Conservation (phyloP, 2,113 vertebrate genomes). For the Semicossyphus pulcher region DNA sequence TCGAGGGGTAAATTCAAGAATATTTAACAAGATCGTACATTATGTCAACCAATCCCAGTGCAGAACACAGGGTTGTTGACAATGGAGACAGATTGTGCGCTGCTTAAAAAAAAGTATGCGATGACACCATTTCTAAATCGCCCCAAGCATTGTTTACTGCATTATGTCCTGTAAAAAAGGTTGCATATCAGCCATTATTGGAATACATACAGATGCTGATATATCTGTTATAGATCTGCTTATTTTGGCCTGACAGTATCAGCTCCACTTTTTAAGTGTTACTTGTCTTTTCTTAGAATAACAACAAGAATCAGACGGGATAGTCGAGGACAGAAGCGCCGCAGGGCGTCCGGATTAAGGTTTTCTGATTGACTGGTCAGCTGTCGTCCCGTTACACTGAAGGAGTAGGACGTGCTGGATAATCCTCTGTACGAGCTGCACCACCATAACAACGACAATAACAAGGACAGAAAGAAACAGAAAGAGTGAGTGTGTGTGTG, state of each 20-base stretch:
- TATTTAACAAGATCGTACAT: too few species aligned
- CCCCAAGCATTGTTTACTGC: neutral
- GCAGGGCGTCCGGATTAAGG: conserved; percentile 11
- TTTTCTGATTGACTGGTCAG: conserved; percentile 34
- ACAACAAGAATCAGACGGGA: conserved; percentile 26
- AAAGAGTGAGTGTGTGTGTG: neutral
- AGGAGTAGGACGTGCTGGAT: conserved; percentile 12
- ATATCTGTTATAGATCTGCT: neutral
- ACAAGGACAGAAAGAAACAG: conserved; percentile 1
- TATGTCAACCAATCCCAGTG: too few species aligned
- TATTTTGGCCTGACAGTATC: neutral
- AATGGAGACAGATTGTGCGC: too few species aligned
- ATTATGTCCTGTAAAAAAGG: neutral
- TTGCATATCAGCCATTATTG: neutral
- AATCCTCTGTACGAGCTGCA: conserved; percentile 20
- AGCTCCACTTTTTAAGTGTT: neutral
- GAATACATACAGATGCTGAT: neutral
- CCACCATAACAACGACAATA: conserved; percentile 13
- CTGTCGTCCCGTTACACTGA: conserved; percentile 22
- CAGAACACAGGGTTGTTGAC: too few species aligned
- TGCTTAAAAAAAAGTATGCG: too few species aligned
- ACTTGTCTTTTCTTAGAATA: neutral
- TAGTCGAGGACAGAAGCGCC: conserved; percentile 4
- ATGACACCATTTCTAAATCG: too few species aligned
- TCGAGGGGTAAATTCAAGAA: too few species aligned